phyloP scores from a whole-genome alignment of 1,140 invertebrate genomes.

The Magallana ariakensis region DNA sequence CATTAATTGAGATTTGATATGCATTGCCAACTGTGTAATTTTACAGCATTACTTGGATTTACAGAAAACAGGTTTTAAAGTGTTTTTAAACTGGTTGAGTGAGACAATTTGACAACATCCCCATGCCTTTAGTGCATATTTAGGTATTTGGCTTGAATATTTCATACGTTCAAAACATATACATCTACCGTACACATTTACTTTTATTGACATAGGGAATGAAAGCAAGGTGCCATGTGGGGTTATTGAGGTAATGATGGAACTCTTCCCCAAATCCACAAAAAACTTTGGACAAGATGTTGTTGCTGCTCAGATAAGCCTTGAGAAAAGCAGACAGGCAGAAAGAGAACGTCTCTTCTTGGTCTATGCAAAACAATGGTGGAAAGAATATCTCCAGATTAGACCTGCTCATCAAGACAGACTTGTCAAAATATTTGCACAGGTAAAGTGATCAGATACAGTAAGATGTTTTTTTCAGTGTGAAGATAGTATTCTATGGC shows the following conservation, averaged over 20 bases:
- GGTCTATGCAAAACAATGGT: constrained; percentile 81
- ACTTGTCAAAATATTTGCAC: constrained; percentile 81
- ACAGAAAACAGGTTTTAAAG: background rate
- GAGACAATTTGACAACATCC: too few relatives aligned
- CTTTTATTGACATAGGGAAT: constrained; percentile 64
- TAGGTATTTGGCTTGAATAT: too few relatives aligned
- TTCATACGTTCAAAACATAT: too few relatives aligned
- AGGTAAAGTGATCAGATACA: constrained; percentile 64
- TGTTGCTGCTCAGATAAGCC: constrained; percentile 71
- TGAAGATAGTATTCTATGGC: too few relatives aligned
- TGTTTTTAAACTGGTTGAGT: background rate
- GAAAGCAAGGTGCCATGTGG: constrained; percentile 79
- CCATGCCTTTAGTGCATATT: too few relatives aligned
- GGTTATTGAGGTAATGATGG: constrained; percentile 77
- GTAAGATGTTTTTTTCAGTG: too few relatives aligned
- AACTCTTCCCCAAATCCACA: constrained; percentile 75
- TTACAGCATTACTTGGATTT: background rate
- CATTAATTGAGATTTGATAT: too few relatives aligned
- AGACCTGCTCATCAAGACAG: constrained; percentile 76
- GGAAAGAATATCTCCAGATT: constrained; percentile 80
- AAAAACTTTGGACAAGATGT: constrained; percentile 73
- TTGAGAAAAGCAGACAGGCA: constrained; percentile 74
- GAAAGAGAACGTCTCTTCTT: constrained; percentile 79
- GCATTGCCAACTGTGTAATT: too few relatives aligned
- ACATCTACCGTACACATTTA: too few relatives aligned